A percentile compares a stretch with the other conserved stretches of the same genome.
Evolutionary conservation across 2,888 invertebrate species (phyloP).

Genomic region (Epistrophe eligans): DNA sequence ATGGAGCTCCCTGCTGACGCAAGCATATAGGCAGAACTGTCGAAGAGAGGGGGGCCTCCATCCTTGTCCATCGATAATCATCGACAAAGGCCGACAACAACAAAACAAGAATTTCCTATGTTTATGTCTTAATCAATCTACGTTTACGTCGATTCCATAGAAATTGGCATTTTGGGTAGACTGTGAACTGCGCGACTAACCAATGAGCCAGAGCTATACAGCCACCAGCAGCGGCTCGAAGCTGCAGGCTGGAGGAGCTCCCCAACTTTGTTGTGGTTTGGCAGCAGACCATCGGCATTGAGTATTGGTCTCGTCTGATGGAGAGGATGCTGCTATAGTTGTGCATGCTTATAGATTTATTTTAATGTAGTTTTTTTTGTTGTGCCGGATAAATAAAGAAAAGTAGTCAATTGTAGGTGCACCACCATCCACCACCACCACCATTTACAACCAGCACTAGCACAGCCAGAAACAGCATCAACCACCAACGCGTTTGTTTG

Average conservation of each 20-base stretch:
- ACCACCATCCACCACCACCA: neutral
- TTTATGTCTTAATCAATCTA: conserved; percentile 78
- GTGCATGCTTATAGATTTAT: conserved; percentile 68
- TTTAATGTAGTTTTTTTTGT: conserved; percentile 73
- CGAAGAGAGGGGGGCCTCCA: conserved; percentile 5
- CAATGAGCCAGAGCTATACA: conserved; percentile 35
- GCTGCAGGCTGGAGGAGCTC: conserved; percentile 8
- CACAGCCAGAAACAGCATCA: neutral
- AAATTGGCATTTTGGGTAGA: conserved; percentile 74
- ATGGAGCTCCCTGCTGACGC: neutral
- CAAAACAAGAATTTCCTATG: conserved; percentile 77
- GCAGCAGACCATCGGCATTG: conserved; percentile 39
- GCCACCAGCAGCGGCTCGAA: too few species aligned
- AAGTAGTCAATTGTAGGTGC: conserved; percentile 72
- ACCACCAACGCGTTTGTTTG: conserved; percentile 13
- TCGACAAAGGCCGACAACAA: conserved; percentile 76
- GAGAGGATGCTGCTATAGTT: conserved; percentile 29
- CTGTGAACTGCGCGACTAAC: conserved; percentile 25
- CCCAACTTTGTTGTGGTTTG: conserved; percentile 28
- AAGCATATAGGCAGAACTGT: neutral
- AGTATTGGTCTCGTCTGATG: conserved; percentile 14
- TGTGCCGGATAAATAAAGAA: conserved; percentile 75
- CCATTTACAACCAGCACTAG: neutral
- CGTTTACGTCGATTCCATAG: conserved; percentile 77
- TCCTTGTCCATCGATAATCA: conserved; percentile 75